A percentile compares a stretch with the other conserved stretches of the same genome.
Evolutionary conservation across 1,140 invertebrate species (phyloP).

Genomic region (Trichoplusia ni): DNA sequence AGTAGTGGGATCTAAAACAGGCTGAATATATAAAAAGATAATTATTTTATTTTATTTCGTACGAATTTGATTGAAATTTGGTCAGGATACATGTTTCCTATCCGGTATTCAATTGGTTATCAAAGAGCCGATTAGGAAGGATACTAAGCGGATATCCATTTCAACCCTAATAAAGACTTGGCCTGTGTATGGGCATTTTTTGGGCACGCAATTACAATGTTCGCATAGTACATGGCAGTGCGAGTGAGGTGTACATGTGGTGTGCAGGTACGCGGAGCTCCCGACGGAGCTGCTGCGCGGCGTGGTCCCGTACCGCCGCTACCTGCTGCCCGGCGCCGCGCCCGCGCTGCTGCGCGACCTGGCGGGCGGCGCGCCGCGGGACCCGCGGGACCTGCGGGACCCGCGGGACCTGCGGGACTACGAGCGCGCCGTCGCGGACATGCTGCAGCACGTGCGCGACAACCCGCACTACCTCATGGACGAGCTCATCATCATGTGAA

Average conservation of each 20-base stretch:
- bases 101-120: too few relatives aligned
- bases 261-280: constrained; percentile 44
- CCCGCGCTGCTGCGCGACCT: constrained; percentile 41
- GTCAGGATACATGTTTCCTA: too few relatives aligned
- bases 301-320: constrained; percentile 55
- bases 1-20: too few relatives aligned
- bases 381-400: neutral
- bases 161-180: too few relatives aligned
- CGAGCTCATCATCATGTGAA: constrained; percentile 39
- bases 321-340: constrained; percentile 49
- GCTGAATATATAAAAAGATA: too few relatives aligned
- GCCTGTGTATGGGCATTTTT: too few relatives aligned
- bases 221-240: too few relatives aligned
- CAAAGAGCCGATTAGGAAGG: too few relatives aligned
- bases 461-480: constrained; percentile 54
- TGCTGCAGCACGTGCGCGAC: constrained; percentile 36
- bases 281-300: constrained; percentile 47
- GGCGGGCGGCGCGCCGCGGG: constrained; percentile 8
- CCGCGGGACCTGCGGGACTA: neutral
- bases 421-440: neutral
- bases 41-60: too few relatives aligned
- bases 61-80: too few relatives aligned
- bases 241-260: neutral
- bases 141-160: too few relatives aligned
- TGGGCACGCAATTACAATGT: too few relatives aligned